Base-by-base conservation (phyloP, 2,888 invertebrate species). In the Drosophila koepferae region DNA sequence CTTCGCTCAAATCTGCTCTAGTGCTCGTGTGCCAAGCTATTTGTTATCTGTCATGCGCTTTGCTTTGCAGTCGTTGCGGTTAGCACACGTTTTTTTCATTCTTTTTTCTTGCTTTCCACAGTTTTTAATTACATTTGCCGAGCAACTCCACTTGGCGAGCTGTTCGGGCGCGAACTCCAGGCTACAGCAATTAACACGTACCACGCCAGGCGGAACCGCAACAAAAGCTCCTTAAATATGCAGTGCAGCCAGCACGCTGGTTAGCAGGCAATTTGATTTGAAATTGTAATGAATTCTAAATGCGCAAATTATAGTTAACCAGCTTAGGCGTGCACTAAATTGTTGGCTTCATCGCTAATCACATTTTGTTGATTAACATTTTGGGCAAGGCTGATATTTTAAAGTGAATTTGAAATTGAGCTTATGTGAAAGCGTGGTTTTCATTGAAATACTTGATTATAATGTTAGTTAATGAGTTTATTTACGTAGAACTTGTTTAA, bases 111-210 rank as follows among this genome's bases (percentile, higher is more conserved):
- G 61, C 67, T 69, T 16, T 31, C 69, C 54, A 67, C 71, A 72
- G 70, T 77, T 81, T 89, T 85, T 87, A 85, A 85, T 89, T 85
- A 80, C 77, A 80, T 89, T 84, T 77, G 71, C 56, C 67, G 62
- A 66, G 58, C 72, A 67, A 66, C 74, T 76, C 72, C 76, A 73
- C 48, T 48, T 28, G 56, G 53, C 20, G 12, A 14, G 36, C 46
- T 28, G 12, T 14, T 41, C 53, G 61, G 36, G 18, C 18, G 28
- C 41, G n/a, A 41, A 60, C 48, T 62, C 56, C 28, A 16, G 49
- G 49, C 61, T 23, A 36, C 49, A 63, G 72, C 75, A 89, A 83
- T 84, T 86, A 86, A 80, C 86, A 80, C 89, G 75, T 78, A 49
- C 53, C 64, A 48, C 46, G 71, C 53, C 56, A 41, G 68, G 64